Conservation (phyloP, 2,888 invertebrate genomes). For the Hirtodrosophila duncani region DNA sequence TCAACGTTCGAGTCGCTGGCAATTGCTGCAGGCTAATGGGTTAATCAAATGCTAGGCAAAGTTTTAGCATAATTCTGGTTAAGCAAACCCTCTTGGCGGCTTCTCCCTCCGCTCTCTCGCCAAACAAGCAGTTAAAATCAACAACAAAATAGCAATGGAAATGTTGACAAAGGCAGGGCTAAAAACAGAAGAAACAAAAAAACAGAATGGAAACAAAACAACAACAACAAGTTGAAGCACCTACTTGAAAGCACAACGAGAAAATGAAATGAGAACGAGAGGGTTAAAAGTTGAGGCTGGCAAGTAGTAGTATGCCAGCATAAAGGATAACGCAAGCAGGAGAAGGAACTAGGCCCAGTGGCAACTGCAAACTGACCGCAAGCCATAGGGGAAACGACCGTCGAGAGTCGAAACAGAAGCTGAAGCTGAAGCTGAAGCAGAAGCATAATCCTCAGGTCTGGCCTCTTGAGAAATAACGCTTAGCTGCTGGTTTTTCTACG, state of each 20-base stretch:
- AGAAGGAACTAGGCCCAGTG: constrained; percentile 32
- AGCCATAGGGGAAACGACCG: constrained; percentile 1
- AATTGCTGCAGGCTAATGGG: no score
- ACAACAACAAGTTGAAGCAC: constrained; percentile 34
- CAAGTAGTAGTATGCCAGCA: constrained; percentile 32
- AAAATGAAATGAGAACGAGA: constrained; percentile 22
- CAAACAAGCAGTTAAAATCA: constrained; percentile 35
- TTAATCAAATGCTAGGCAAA: no score
- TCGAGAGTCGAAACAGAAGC: not conserved
- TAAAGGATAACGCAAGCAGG: constrained; percentile 1
- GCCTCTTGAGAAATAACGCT: constrained; percentile 64
- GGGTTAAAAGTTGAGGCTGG: constrained; percentile 33
- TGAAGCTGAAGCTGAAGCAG: not conserved
- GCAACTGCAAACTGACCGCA: constrained; percentile 45
- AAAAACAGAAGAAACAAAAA: constrained; percentile 24
- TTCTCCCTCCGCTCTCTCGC: not conserved
- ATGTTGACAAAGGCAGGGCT: constrained; percentile 51
- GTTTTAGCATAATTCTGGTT: not conserved
- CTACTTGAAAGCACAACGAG: constrained; percentile 49
- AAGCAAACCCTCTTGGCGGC: constrained; percentile 1
- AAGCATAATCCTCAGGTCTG: constrained; percentile 35
- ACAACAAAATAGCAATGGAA: constrained; percentile 55
- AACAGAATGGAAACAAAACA: constrained; percentile 7
- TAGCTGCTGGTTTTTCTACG: constrained; percentile 46
- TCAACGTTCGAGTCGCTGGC: no score